These are phyloP conservation scores for Malaclemys terrapin DNA, from an alignment of 2,113 vertebrate genomes.

Conservation along the genomic window DNA sequence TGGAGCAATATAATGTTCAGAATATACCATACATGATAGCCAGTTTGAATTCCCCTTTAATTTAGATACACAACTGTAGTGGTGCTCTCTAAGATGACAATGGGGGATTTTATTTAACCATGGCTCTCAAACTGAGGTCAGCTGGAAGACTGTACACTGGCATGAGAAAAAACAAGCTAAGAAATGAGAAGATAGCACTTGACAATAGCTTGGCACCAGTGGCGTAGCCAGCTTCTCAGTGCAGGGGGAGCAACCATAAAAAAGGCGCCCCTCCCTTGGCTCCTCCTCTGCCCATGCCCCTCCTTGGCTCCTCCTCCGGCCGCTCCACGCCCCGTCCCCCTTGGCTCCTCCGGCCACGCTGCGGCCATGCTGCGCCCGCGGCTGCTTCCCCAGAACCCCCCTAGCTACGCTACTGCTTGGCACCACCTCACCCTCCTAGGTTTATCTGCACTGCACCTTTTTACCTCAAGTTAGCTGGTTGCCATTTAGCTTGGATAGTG, in stretches of 20 bases:
- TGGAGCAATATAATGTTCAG: background rate
- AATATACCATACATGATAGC: background rate
- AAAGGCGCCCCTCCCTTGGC: too few species aligned
- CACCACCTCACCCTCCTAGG: background rate
- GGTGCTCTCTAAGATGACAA: background rate
- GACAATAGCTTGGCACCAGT: background rate
- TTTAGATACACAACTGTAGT: background rate
- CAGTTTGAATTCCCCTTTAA: background rate
- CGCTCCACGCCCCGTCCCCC: too few species aligned
- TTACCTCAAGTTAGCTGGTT: background rate
- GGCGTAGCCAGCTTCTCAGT: too few species aligned
- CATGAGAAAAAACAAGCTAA: background rate
- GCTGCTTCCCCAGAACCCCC: too few species aligned
- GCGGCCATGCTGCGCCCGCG: too few species aligned
- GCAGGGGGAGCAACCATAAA: too few species aligned
- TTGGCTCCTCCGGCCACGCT: too few species aligned
- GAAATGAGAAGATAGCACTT: background rate
- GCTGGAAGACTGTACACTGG: background rate
- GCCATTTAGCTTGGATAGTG: background rate
- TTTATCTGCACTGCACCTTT: fast-evolving
- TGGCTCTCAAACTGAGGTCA: background rate
- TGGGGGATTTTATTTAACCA: background rate
- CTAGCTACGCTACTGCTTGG: background rate
- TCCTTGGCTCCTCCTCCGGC: too few species aligned
- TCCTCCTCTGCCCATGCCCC: too few species aligned